Base-by-base conservation (phyloP, 2,888 invertebrate species). In the Leptopilina myrica region DNA sequence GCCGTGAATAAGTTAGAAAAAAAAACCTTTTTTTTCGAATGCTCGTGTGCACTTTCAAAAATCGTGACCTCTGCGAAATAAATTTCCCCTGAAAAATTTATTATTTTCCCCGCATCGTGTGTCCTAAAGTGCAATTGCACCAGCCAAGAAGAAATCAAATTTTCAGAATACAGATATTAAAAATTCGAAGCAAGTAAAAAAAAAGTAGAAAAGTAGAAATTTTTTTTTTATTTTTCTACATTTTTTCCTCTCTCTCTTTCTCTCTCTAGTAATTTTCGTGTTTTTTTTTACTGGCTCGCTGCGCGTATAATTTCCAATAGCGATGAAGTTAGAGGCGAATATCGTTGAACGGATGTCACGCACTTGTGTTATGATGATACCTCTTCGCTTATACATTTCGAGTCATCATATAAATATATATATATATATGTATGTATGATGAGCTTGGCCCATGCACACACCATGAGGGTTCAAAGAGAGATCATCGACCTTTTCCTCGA, bases 321-420 rank as follows among this genome's bases (percentile, higher is more conserved):
- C 5, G 43, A 43, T 1, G 43, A 43, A n/a, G 59, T n/a, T 59
- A n/a, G 5, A 6, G 2, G 33, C 33, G 14, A 56, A 56, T 33
- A 56, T 53, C 33, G 26, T 73, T 53, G 56, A 73, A 73, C 73
- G 73, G 73, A 73, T 73, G 73, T 73, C 73, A 73, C 56, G 73
- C 56, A 73, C 73, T 73, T 73, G n/a, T 49, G n/a, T 73, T 56
- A 56, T 69, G 69, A 49, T 53, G 11, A 33, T 53, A 73, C 26
- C 56, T 56, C 56, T 26, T 26, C 56, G 33, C n/a, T 26, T 33
- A 9, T 40, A 73, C 56, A 53, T 73, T 73, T 73, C 33, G 56
- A 73, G 53, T 73, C 53, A 73, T 73, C n/a, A 56, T 69, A 49
- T 53, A 43, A 8, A 43, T 33, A 46, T 46, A 46, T 46, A 46